Percentiles rank a stretch among this genome's conserved stretches.
Conservation (phyloP, 2,113 vertebrate species). For the Scatophagus argus region DNA sequence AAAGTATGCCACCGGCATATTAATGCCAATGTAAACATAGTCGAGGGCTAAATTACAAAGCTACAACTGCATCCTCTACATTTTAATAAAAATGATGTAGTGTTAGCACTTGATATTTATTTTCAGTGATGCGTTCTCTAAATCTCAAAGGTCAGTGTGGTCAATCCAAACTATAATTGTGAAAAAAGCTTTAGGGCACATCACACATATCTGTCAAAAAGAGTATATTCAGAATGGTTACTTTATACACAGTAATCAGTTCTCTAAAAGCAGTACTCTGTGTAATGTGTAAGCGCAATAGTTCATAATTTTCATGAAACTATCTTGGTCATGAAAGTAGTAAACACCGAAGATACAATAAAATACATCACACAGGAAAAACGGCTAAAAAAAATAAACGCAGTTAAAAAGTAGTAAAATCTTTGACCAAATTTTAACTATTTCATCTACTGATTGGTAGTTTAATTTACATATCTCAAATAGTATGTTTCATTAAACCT, state of each 20-base stretch:
- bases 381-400: too few relatives aligned
- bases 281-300: not conserved
- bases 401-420: too few relatives aligned
- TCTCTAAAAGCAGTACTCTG: not conserved
- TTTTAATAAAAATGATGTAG: slow-evolving; percentile 47
- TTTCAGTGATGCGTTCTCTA: slow-evolving; percentile 11
- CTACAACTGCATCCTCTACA: slow-evolving; percentile 26
- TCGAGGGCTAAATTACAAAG: slow-evolving; percentile 33
- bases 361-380: not conserved
- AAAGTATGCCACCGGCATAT: slow-evolving; percentile 55
- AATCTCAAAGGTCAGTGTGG: slow-evolving; percentile 52
- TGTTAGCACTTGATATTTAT: slow-evolving; percentile 25
- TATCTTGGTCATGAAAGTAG: not conserved
- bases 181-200: slow-evolving; percentile 15
- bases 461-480: too few relatives aligned
- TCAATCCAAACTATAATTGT: slow-evolving; percentile 42
- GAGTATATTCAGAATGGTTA: not conserved
- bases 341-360: not conserved
- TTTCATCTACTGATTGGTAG: too few relatives aligned
- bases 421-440: too few relatives aligned
- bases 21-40: slow-evolving; percentile 59
- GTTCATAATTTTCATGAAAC: not conserved
- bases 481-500: too few relatives aligned
- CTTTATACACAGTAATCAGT: not conserved
- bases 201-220: slow-evolving; percentile 14